Conservation (phyloP, 23 tunicate species). For the Corella eumyota region DNA sequence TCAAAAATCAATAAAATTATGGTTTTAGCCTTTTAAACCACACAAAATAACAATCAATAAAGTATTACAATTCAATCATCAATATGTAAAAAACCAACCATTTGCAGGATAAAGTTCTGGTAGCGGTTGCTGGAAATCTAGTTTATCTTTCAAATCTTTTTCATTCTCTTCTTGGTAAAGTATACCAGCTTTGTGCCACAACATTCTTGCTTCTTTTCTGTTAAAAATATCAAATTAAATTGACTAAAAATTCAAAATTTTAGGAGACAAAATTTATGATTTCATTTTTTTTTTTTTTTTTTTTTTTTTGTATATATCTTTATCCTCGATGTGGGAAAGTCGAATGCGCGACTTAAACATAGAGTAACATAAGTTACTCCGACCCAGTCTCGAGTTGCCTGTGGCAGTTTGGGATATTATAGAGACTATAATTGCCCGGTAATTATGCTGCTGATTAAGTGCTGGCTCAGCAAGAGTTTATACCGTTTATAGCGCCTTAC, state of each 20-base stretch:
- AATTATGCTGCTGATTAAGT: no score
- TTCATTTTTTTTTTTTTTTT: no score
- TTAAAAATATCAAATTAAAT: not conserved
- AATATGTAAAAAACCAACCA: slow-evolving; percentile 10
- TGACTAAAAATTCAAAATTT: not conserved
- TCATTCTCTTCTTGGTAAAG: slow-evolving; percentile 81
- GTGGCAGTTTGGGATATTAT: no score
- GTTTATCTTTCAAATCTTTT: slow-evolving; percentile 84
- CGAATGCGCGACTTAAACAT: no score
- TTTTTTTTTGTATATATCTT: no score
- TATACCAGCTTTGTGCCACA: slow-evolving; percentile 68
- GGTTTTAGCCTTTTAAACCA: not conserved
- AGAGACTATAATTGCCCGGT: no score
- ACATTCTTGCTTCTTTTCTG: slow-evolving; percentile 47
- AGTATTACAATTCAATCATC: not conserved
- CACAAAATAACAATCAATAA: not conserved
- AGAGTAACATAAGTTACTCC: no score
- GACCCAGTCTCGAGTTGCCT: no score
- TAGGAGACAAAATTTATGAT: no score
- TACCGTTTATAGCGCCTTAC: no score
- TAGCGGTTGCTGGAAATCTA: slow-evolving; percentile 56
- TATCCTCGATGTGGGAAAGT: no score
- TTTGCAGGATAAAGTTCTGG: slow-evolving; percentile 61
- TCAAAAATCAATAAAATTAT: not conserved
- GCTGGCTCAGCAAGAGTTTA: no score